phyloP scores from a whole-genome alignment of 37 sponge, comb jelly and placozoan species.

The Spongilla lacustris region DNA sequence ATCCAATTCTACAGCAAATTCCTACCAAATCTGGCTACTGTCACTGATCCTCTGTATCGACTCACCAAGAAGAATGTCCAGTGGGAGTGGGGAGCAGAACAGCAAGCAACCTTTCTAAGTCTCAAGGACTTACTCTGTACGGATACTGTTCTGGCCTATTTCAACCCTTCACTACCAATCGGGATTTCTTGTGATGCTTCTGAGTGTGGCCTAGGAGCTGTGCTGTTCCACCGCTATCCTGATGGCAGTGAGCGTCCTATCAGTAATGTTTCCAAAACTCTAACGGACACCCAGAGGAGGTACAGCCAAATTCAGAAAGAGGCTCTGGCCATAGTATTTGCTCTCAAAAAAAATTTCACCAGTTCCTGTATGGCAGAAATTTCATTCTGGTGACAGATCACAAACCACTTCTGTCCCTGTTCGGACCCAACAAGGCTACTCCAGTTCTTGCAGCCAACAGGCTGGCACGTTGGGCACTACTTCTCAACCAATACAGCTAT shows the following conservation, averaged over 20 bases:
- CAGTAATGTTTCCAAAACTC: not conserved
- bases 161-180: not conserved
- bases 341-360: not conserved
- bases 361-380: conserved; percentile 2
- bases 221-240: not conserved
- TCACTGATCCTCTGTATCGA: too few relatives aligned
- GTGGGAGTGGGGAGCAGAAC: too few relatives aligned
- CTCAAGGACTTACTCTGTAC: too few relatives aligned
- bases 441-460: not conserved
- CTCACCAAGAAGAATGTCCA: too few relatives aligned
- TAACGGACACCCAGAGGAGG: not conserved
- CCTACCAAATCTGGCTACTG: too few relatives aligned
- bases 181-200: conserved; percentile 20
- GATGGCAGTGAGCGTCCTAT: conserved; percentile 7
- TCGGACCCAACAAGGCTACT: not conserved
- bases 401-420: conserved; percentile 16
- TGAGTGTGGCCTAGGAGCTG: conserved; percentile 24
- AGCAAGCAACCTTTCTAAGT: too few relatives aligned
- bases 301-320: conserved; percentile 16
- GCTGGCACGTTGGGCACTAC: conserved; percentile 5
- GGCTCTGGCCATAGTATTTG: conserved; percentile 9
- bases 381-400: conserved; percentile 24
- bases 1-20: too few relatives aligned
- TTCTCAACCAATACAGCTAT: not conserved
- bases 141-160: conserved; percentile 9